phyloP scores from a whole-genome alignment of 2,797 vertebrate species.

The Mionectes olivaceus region DNA sequence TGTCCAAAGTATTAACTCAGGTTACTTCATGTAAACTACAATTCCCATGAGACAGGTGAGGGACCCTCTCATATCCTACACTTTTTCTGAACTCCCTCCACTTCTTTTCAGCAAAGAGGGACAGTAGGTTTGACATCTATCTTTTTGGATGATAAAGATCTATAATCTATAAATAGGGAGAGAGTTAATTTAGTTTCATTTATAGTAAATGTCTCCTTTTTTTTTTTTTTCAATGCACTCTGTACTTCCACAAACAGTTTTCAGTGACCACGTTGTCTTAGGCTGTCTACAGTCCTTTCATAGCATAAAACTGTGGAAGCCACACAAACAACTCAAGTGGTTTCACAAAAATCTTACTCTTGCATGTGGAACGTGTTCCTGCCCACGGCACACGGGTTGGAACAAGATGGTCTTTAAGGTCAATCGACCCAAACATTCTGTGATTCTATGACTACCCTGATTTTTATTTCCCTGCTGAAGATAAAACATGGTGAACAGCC shows the following conservation, averaged over 20 bases:
- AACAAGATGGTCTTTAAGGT: not conserved
- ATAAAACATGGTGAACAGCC: not conserved
- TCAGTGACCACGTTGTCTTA: not conserved
- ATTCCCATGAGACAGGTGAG: not conserved
- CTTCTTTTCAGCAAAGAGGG: not conserved
- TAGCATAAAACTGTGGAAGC: not conserved
- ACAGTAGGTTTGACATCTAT: not conserved
- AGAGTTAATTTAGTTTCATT: not conserved
- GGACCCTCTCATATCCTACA: not conserved
- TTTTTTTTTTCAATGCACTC: not conserved
- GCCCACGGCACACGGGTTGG: not conserved
- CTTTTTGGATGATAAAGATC: not conserved
- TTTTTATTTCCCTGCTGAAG: not conserved
- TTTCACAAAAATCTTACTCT: not conserved
- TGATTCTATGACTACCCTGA: not conserved
- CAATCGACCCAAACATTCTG: not conserved
- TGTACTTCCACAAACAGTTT: not conserved
- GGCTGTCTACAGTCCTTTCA: not conserved
- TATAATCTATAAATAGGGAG: not conserved
- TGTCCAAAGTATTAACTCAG: not conserved
- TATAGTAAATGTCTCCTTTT: not conserved
- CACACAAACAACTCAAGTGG: not conserved
- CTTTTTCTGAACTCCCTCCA: not conserved
- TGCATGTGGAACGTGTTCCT: not conserved
- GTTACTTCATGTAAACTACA: not conserved